Percentiles rank a stretch among this genome's conserved stretches.
These are phyloP conservation scores for Parapristionchus giblindavisi DNA, from an alignment of 2,888 invertebrate genomes.

Conservation along the genomic window DNA sequence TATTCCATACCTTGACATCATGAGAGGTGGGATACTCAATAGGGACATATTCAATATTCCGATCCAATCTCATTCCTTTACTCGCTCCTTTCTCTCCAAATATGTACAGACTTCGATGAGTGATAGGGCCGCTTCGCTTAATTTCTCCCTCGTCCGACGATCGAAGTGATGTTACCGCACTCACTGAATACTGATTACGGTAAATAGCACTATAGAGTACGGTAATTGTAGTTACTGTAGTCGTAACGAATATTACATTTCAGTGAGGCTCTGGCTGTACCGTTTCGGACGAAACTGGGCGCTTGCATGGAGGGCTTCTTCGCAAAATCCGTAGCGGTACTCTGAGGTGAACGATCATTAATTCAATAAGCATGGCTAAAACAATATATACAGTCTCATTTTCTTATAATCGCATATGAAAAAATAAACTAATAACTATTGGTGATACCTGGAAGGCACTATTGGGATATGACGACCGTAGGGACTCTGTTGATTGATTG, in stretches of 20 bases:
- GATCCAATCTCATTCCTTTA: constrained; percentile 46
- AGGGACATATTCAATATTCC: constrained; percentile 49
- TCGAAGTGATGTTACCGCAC: constrained; percentile 19
- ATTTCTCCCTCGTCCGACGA: constrained; percentile 25
- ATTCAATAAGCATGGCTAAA: background rate
- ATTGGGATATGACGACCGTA: constrained; percentile 7
- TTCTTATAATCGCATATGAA: too few relatives aligned
- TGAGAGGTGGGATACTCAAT: constrained; percentile 47
- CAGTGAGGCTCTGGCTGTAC: constrained; percentile 5
- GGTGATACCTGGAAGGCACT: constrained; percentile 9
- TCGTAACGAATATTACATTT: background rate
- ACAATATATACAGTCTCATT: too few relatives aligned
- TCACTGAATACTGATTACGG: background rate
- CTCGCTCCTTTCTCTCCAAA: constrained; percentile 40
- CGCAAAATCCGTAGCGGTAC: background rate
- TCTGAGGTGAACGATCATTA: background rate
- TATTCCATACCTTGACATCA: constrained; percentile 45
- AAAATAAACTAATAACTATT: background rate
- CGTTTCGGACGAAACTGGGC: constrained; percentile 6
- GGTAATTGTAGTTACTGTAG: background rate
- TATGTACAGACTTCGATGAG: constrained; percentile 34
- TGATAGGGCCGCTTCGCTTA: constrained; percentile 15
- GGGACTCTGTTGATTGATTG: constrained; percentile 13
- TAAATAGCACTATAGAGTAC: background rate
- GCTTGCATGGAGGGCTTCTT: constrained; percentile 14